These are phyloP conservation scores for Sinosuthora webbiana DNA, from an alignment of 2,113 vertebrate genomes.

Conservation along the genomic window DNA sequence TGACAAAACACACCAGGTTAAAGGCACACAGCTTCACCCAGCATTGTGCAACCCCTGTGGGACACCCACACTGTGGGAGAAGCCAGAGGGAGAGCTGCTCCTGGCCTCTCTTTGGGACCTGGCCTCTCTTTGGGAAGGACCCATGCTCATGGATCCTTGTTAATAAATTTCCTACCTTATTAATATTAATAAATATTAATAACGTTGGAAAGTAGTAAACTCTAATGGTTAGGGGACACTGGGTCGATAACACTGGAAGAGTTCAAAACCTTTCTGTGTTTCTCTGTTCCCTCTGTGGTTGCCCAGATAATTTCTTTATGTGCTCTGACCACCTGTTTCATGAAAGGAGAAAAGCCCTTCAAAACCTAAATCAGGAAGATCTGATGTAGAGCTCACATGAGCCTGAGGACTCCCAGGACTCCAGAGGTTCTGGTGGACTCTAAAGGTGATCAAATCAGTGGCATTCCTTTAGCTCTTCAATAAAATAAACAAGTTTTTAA, in stretches of 20 bases:
- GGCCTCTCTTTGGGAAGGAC: not conserved
- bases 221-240: not conserved
- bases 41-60: not conserved
- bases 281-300: not conserved
- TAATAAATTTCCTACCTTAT: too few relatives aligned
- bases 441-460: not conserved
- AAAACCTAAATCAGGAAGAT: not conserved
- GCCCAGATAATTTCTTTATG: not conserved
- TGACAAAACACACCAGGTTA: not conserved
- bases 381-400: accelerated
- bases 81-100: not conserved
- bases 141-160: not conserved
- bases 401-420: not conserved
- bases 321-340: not conserved
- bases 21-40: not conserved
- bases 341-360: not conserved
- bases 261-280: not conserved
- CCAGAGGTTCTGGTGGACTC: not conserved
- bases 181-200: not conserved
- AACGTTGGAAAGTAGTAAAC: not conserved
- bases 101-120: not conserved
- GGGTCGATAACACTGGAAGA: not conserved
- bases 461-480: not conserved
- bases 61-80: not conserved
- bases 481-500: not conserved